A percentile compares a stretch with the other conserved stretches of the same genome.
Evolutionary conservation across 2,797 vertebrate species (phyloP).

Genomic region (Capromys pilorides): DNA sequence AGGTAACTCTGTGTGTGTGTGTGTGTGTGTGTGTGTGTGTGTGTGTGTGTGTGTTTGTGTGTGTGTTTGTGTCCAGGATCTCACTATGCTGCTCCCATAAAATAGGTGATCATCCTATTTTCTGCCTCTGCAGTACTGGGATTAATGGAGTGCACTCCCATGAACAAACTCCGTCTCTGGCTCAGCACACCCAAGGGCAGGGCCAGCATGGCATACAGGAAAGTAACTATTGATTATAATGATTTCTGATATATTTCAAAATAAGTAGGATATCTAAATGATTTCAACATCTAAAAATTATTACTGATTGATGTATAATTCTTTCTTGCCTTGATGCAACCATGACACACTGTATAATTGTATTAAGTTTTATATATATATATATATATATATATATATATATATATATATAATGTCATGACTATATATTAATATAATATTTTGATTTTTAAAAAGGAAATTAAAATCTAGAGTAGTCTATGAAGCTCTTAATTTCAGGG

Average conservation of each 20-base stretch:
- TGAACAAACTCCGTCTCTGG: no score
- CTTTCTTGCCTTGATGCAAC: neutral
- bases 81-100: no score
- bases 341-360: neutral
- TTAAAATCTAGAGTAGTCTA: neutral
- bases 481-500: slow-evolving; percentile 6
- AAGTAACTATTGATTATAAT: neutral
- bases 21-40: no score
- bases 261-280: neutral
- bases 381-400: no score
- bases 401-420: no score
- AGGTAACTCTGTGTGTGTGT: neutral
- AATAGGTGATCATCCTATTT: no score
- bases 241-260: neutral
- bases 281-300: neutral
- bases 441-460: neutral
- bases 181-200: no score
- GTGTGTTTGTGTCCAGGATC: no score
- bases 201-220: no score
- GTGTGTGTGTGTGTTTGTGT: no score
- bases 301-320: neutral
- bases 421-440: neutral
- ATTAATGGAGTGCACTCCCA: no score
- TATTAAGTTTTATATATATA: neutral
- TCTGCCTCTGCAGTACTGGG: no score